Base-by-base conservation (phyloP, 2,797 vertebrate genomes). In the Acropternis orthonyx region DNA sequence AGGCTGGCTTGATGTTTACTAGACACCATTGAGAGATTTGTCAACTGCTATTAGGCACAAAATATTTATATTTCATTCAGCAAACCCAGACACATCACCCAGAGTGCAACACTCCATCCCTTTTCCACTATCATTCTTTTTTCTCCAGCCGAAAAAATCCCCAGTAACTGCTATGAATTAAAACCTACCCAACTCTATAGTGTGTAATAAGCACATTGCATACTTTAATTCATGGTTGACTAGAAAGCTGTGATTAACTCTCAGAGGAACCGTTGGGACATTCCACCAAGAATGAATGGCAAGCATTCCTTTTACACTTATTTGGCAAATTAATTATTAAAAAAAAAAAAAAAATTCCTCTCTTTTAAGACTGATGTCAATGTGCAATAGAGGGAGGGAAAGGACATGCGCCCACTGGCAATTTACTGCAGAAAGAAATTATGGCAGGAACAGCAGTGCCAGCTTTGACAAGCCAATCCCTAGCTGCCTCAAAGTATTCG, bases 361-460 rank as follows among this genome's bases (percentile, higher is more conserved):
- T 97, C 93, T 95, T 98, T 97, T 97, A 98, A 98, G 97, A 97
- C 97, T 92, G 96, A 96, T 97, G 95, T 98, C 96, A 96, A 97
- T 97, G 97, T 97, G 98, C 97, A 98, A 97, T 75, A 97, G 96
- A 78, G 88, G 94, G 93, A 92, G 89, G 97, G 91, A 79, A 78
- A 95, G 97, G 97, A 94, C 92, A 85, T 79, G 96, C 89, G 80
- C 88, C 92, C 92, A 74, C 97, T 96, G 97, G 96, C 97, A 95
- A 96, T 96, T 80, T 92, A 96, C 95, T 97, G 96, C 80, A 92
- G 96, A 92, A 96, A 97, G 95, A 94, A 96, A 95, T 87, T 94
- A 94, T 90, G 96, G 97, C 56, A 69, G 97, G 96, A 97, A 97
- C 97, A 97, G 89, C 85, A 96, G 97, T 95, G 95, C 97, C 96